These are phyloP conservation scores for Acanthosoma haemorrhoidale DNA, from an alignment of 2,888 invertebrate species.

Conservation along the genomic window DNA sequence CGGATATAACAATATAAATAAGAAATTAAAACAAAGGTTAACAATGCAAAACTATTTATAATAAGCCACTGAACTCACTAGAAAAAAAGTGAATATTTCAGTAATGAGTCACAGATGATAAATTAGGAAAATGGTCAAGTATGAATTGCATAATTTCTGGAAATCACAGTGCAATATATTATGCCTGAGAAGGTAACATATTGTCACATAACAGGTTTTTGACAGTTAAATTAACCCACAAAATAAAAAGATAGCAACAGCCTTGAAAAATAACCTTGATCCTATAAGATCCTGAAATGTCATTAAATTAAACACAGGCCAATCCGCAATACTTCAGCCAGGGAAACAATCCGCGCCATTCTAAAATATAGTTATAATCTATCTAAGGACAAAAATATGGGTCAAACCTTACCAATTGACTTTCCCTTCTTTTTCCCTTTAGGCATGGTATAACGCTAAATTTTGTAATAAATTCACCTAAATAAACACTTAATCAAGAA, in stretches of 20 bases:
- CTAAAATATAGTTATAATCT: not conserved
- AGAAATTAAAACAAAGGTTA: no score
- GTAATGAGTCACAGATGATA: no score
- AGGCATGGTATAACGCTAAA: constrained; percentile 57
- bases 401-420: constrained; percentile 50
- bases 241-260: not conserved
- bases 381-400: constrained; percentile 4
- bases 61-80: no score
- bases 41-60: no score
- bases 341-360: constrained; percentile 27
- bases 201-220: not conserved
- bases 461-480: constrained; percentile 43
- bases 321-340: not conserved
- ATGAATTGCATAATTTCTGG: not conserved
- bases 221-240: not conserved
- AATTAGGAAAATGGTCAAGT: no score
- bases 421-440: constrained; percentile 72
- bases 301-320: not conserved
- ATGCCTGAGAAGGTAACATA: not conserved
- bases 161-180: not conserved
- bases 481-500: constrained; percentile 68
- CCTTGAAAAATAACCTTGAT: constrained; percentile 27
- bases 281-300: constrained; percentile 6
- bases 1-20: no score
- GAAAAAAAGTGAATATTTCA: no score